Evolutionary conservation across 2,113 vertebrate genomes (phyloP).

Genomic region (Rhea americana): DNA sequence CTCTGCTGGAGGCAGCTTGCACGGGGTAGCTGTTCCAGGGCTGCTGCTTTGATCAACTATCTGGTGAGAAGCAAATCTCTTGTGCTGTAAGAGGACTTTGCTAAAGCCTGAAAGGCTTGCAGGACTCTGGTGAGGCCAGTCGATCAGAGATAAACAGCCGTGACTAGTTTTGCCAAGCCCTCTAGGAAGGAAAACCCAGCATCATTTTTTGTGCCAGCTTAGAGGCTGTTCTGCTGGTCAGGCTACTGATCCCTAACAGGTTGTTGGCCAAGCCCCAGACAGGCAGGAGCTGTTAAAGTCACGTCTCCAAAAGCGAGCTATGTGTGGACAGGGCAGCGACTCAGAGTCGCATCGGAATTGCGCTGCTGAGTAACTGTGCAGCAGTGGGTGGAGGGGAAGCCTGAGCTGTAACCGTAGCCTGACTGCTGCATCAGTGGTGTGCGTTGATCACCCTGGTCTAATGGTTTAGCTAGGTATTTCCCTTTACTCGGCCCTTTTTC

Average conservation of each 20-base stretch:
- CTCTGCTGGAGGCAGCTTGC: rapidly evolving
- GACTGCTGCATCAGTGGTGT: not conserved
- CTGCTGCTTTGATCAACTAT: not conserved
- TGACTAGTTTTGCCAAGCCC: not conserved
- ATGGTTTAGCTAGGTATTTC: not conserved
- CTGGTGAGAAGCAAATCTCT: not conserved
- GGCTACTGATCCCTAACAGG: not conserved
- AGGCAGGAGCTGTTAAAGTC: not conserved
- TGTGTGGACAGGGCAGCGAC: too few species aligned
- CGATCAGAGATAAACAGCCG: not conserved
- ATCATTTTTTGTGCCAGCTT: not conserved
- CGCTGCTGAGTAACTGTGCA: too few species aligned
- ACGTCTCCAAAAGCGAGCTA: not conserved
- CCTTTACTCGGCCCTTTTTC: not conserved
- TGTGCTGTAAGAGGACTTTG: too few species aligned
- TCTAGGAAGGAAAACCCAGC: not conserved
- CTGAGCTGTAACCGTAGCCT: not conserved
- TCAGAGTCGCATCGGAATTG: too few species aligned
- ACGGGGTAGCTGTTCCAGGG: not conserved
- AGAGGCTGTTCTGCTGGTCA: not conserved
- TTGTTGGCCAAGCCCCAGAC: not conserved
- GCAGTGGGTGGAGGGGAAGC: too few species aligned
- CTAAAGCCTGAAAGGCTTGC: not conserved
- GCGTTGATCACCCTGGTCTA: rapidly evolving
- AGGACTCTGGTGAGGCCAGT: not conserved